These are phyloP conservation scores for Salvelinus alpinus DNA, from an alignment of 2,113 vertebrate genomes.

Conservation along the genomic window DNA sequence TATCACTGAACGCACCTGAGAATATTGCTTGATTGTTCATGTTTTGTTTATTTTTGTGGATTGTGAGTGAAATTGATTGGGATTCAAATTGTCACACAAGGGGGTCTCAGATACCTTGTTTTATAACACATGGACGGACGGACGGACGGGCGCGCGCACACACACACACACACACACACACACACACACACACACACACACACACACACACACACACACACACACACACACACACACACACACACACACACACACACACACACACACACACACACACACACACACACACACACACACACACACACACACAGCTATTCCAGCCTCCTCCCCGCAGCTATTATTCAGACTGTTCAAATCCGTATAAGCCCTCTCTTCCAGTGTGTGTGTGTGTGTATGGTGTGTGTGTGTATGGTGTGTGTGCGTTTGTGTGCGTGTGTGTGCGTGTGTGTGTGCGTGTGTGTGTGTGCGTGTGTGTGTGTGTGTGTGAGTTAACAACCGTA, in stretches of 20 bases:
- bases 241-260: background rate
- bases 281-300: too few relatives aligned
- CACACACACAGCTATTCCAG: background rate
- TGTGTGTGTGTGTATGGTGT: constrained; percentile 17
- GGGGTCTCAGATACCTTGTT: too few relatives aligned
- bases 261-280: too few relatives aligned
- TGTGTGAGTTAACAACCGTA: constrained; percentile 21
- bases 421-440: background rate
- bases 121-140: too few relatives aligned
- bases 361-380: background rate
- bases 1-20: too few relatives aligned
- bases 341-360: background rate
- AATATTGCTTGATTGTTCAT: too few relatives aligned
- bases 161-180: too few relatives aligned
- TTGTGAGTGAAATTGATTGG: too few relatives aligned
- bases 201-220: background rate
- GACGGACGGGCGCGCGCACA: accelerated
- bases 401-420: background rate
- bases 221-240: constrained; percentile 4
- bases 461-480: constrained; percentile 6
- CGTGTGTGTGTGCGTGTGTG: background rate
- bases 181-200: too few relatives aligned
- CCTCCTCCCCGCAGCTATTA: too few relatives aligned
- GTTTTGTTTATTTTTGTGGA: too few relatives aligned
- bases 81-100: too few relatives aligned